These are phyloP conservation scores for Nephrotoma flavescens DNA, from an alignment of 2,888 invertebrate species.

Conservation along the genomic window DNA sequence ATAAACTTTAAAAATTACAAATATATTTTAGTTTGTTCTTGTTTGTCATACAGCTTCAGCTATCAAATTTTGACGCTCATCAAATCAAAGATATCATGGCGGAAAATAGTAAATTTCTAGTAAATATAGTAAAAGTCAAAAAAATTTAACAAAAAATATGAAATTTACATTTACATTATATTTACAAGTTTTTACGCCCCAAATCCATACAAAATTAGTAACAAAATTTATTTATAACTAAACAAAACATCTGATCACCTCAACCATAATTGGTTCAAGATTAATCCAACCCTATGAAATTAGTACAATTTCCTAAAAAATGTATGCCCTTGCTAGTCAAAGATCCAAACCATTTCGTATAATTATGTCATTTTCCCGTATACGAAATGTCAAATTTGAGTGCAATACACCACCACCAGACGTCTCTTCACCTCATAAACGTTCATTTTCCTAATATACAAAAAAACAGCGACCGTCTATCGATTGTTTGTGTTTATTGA, in stretches of 20 bases:
- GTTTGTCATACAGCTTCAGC: too few relatives aligned
- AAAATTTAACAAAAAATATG: too few relatives aligned
- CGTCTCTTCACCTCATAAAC: background rate
- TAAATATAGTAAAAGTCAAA: too few relatives aligned
- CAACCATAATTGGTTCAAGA: background rate
- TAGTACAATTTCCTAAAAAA: background rate
- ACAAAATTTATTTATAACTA: too few relatives aligned
- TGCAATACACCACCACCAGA: background rate
- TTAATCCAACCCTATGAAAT: background rate
- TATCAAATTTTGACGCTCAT: too few relatives aligned
- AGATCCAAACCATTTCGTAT: background rate
- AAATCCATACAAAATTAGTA: too few relatives aligned
- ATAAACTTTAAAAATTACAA: too few relatives aligned
- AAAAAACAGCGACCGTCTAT: background rate
- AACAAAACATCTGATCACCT: background rate
- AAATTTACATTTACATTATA: too few relatives aligned
- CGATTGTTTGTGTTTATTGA: conserved; percentile 4
- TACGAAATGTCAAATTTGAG: background rate
- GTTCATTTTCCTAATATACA: background rate
- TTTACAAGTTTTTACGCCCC: too few relatives aligned
- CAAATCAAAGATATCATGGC: too few relatives aligned
- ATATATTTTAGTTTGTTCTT: too few relatives aligned
- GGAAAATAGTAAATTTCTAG: too few relatives aligned
- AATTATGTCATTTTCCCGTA: background rate
- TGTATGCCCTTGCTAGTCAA: background rate